These are phyloP conservation scores for Eupithecia inturbata DNA, from an alignment of 2,888 invertebrate genomes.

Conservation along the genomic window DNA sequence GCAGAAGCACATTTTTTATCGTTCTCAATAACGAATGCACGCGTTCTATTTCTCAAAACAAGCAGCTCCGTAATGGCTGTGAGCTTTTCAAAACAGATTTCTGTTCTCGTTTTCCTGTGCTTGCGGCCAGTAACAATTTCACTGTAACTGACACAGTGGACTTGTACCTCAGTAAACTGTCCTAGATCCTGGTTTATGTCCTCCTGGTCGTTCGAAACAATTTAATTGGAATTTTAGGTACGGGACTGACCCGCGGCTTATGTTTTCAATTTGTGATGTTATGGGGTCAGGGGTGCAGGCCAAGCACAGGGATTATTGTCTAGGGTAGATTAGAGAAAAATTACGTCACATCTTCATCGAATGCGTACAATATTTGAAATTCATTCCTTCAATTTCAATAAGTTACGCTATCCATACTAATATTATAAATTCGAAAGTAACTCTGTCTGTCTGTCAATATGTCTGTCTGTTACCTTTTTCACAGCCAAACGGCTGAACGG, in stretches of 20 bases:
- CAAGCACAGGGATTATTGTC: background rate
- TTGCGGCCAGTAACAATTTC: background rate
- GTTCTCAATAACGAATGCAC: too few relatives aligned
- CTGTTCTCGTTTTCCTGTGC: background rate
- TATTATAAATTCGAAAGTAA: too few relatives aligned
- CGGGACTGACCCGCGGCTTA: constrained; percentile 25
- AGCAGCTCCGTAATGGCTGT: background rate
- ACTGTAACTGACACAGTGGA: background rate
- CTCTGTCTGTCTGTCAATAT: too few relatives aligned
- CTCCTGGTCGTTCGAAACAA: constrained; percentile 31
- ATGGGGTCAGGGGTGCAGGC: background rate
- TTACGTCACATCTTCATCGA: too few relatives aligned
- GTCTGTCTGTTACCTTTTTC: too few relatives aligned
- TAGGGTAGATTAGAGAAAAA: background rate
- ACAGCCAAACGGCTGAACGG: too few relatives aligned
- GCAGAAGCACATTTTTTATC: too few relatives aligned
- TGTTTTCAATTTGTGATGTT: constrained; percentile 21
- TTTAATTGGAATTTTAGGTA: constrained; percentile 36
- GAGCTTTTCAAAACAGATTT: background rate
- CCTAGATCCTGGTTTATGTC: constrained; percentile 22
- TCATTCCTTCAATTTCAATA: too few relatives aligned
- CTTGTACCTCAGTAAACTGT: constrained; percentile 8
- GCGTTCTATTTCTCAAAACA: background rate
- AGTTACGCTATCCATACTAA: too few relatives aligned
- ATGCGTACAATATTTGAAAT: too few relatives aligned